Conservation (phyloP, 2,113 vertebrate genomes). For the Prolemur simus region DNA sequence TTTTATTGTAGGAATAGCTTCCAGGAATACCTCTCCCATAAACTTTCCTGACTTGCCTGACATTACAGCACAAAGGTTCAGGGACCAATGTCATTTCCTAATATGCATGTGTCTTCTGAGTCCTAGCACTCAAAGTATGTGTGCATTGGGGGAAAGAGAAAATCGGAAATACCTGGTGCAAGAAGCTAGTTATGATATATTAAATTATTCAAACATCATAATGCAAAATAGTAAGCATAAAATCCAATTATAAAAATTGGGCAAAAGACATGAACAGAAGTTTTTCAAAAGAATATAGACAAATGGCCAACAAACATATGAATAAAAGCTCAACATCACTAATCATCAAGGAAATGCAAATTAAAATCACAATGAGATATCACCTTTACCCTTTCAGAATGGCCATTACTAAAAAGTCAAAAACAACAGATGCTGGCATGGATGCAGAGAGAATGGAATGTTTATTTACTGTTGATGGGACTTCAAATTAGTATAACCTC, state of each 20-base stretch:
- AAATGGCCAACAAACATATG: too few species aligned
- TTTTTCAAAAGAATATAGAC: too few species aligned
- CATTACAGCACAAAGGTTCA: background rate
- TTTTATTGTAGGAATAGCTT: background rate
- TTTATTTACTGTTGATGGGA: too few species aligned
- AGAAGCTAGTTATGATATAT: background rate
- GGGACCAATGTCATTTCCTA: background rate
- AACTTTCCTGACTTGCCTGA: background rate
- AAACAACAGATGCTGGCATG: too few species aligned
- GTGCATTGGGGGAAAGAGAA: background rate
- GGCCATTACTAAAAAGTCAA: too few species aligned
- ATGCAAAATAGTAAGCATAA: background rate
- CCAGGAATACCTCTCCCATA: background rate
- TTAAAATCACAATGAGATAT: too few species aligned
- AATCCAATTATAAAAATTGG: background rate
- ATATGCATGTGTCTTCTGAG: background rate
- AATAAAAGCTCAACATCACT: too few species aligned
- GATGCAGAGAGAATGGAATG: too few species aligned
- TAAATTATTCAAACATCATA: background rate
- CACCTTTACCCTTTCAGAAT: too few species aligned
- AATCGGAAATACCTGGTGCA: background rate
- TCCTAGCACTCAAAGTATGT: background rate
- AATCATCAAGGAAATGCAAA: too few species aligned
- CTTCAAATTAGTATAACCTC: too few species aligned
- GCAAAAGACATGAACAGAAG: too few species aligned